Percentiles rank a stretch among this genome's conserved stretches.
Evolutionary conservation across 1,140 invertebrate genomes (phyloP).

Genomic region (Trachymyrmex cornetzi): DNA sequence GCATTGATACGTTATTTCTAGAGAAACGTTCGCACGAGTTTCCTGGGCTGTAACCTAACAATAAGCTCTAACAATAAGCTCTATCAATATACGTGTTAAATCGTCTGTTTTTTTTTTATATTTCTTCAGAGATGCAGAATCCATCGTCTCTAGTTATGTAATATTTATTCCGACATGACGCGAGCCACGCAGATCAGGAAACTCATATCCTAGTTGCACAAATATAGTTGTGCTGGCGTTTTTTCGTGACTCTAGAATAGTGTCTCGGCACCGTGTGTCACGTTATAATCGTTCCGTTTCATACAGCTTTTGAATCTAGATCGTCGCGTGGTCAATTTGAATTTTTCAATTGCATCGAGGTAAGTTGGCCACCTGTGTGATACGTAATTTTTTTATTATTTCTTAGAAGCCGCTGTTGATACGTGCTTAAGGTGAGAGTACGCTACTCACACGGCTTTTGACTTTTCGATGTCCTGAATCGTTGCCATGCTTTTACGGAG

Average conservation of each 20-base stretch:
- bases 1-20: constrained; percentile 72
- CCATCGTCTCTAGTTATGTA: background rate
- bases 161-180: background rate
- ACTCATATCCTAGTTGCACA: constrained; percentile 67
- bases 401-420: constrained; percentile 71
- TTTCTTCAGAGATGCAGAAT: constrained; percentile 16
- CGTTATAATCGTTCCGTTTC: constrained; percentile 62
- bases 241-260: constrained; percentile 69
- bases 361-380: constrained; percentile 68
- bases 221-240: constrained; percentile 65
- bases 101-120: background rate
- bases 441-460: constrained; percentile 68
- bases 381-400: constrained; percentile 63
- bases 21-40: constrained; percentile 76
- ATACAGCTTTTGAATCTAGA: constrained; percentile 69
- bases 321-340: constrained; percentile 60
- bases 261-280: constrained; percentile 51
- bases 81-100: background rate
- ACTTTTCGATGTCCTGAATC: constrained; percentile 67
- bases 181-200: constrained; percentile 57
- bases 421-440: constrained; percentile 68
- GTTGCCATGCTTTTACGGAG: constrained; percentile 69
- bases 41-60: constrained; percentile 58
- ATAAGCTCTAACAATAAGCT: constrained; percentile 1
- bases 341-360: constrained; percentile 63